A percentile compares a stretch with the other conserved stretches of the same genome.
phyloP scores from a whole-genome alignment of 2,113 vertebrate genomes.

The Coturnix japonica region DNA sequence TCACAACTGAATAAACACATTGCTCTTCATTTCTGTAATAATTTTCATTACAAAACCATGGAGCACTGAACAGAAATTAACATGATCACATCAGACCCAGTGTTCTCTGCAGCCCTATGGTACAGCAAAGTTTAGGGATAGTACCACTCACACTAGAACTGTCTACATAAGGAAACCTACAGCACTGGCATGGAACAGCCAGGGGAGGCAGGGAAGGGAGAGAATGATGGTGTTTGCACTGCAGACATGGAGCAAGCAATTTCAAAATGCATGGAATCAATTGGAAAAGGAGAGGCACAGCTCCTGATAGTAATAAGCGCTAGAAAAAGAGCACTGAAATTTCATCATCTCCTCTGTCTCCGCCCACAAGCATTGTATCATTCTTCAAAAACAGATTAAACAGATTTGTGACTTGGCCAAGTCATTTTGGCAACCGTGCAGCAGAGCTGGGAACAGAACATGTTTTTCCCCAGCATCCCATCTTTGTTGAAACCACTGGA shows the following conservation, averaged over 20 bases:
- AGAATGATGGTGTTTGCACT: not conserved
- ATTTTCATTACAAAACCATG: not conserved
- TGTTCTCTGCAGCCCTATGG: not conserved
- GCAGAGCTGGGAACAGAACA: constrained; percentile 36
- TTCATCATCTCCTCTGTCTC: constrained; percentile 21
- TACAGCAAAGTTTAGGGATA: not conserved
- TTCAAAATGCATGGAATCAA: not conserved
- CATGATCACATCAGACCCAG: fast-evolving
- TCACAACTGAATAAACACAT: not conserved
- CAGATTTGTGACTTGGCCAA: constrained; percentile 57
- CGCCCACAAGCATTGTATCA: constrained; percentile 14
- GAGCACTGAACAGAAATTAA: not conserved
- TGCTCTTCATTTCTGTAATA: not conserved
- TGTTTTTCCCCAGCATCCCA: constrained; percentile 25
- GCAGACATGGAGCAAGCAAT: not conserved
- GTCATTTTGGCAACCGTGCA: not conserved
- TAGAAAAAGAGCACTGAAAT: constrained; percentile 26
- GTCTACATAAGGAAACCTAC: not conserved
- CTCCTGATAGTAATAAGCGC: constrained; percentile 6
- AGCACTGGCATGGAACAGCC: not conserved
- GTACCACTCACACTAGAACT: not conserved
- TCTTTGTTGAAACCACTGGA: constrained; percentile 24
- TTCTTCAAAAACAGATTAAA: constrained; percentile 67
- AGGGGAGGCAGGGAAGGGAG: not conserved
- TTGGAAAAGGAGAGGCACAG: constrained; percentile 8